Conservation (phyloP, 2,113 vertebrate genomes). For the Dicentrarchus labrax region DNA sequence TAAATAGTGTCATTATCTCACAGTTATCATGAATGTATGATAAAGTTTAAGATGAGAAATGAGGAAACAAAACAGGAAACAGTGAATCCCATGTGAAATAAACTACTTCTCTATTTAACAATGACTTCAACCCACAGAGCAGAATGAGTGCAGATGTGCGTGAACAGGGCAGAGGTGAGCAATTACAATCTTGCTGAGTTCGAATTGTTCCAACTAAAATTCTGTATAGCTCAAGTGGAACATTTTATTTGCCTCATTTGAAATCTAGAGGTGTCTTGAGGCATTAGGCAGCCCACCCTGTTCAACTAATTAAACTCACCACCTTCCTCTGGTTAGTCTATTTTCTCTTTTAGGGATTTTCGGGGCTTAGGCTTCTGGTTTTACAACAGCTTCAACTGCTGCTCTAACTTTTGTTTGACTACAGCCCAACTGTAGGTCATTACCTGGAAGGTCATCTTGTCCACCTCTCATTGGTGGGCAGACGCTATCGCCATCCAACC, state of each 20-base stretch:
- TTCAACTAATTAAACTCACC: constrained; percentile 63
- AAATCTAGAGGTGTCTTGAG: constrained; percentile 61
- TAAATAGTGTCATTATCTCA: not conserved
- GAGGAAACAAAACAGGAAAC: not conserved
- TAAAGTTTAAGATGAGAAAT: not conserved
- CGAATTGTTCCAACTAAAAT: constrained; percentile 58
- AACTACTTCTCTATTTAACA: constrained; percentile 13
- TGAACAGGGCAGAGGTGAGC: constrained; percentile 42
- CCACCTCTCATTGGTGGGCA: constrained; percentile 85
- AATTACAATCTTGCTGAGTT: constrained; percentile 81
- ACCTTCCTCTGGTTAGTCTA: constrained; percentile 6
- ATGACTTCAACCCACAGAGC: constrained; percentile 12
- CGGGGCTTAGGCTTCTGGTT: constrained; percentile 10
- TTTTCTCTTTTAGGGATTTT: constrained; percentile 34
- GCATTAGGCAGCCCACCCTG: constrained; percentile 41
- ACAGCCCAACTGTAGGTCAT: not conserved
- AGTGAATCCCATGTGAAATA: not conserved
- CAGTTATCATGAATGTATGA: not conserved
- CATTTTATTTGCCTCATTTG: constrained; percentile 79
- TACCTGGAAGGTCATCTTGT: constrained; percentile 89
- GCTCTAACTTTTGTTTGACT: not conserved
- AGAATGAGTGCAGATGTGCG: constrained; percentile 64
- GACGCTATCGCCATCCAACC: constrained; percentile 84
- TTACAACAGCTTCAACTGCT: not conserved
- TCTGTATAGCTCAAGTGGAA: constrained; percentile 68